Evolutionary conservation across 2,888 invertebrate species (phyloP).

Genomic region (Caenorhabditis doughertyi): DNA sequence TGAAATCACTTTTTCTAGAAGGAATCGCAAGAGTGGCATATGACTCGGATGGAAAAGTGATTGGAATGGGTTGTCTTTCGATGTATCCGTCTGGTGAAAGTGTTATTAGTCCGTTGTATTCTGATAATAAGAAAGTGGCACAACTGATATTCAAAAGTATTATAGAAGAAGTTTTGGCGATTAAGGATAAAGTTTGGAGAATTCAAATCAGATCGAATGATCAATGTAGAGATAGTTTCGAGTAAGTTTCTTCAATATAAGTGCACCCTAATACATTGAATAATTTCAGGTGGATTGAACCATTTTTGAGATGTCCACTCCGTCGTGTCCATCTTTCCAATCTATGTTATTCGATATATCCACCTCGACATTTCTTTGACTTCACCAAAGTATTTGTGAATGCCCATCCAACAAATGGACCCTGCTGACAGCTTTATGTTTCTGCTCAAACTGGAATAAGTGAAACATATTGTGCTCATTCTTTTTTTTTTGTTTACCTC

Average conservation of each 20-base stretch:
- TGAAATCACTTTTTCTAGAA: constrained; percentile 26
- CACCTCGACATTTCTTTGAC: constrained; percentile 34
- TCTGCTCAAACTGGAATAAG: no score
- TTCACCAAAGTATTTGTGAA: constrained; percentile 51
- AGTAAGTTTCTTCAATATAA: constrained; percentile 19
- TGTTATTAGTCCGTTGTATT: constrained; percentile 44
- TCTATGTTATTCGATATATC: constrained; percentile 48
- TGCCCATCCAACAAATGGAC: constrained; percentile 46
- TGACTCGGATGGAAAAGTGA: constrained; percentile 7
- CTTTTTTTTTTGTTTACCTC: constrained; percentile 5
- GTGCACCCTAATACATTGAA: neutral
- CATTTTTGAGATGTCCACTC: constrained; percentile 30
- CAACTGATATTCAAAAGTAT: constrained; percentile 35
- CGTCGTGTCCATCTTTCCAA: constrained; percentile 37
- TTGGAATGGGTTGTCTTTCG: constrained; percentile 40
- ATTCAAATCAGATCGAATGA: constrained; percentile 53
- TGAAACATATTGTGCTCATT: no score
- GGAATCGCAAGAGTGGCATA: constrained; percentile 47
- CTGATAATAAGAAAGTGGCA: constrained; percentile 16
- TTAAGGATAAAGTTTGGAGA: constrained; percentile 27
- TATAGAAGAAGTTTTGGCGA: constrained; percentile 7
- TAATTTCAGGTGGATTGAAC: constrained; percentile 46
- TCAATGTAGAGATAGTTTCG: constrained; percentile 36
- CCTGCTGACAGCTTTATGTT: constrained; percentile 20
- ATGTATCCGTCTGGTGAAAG: constrained; percentile 51